Percentiles rank a stretch among this genome's conserved stretches.
Conservation (phyloP, 2,113 vertebrate species). For the Penelope pileata region DNA sequence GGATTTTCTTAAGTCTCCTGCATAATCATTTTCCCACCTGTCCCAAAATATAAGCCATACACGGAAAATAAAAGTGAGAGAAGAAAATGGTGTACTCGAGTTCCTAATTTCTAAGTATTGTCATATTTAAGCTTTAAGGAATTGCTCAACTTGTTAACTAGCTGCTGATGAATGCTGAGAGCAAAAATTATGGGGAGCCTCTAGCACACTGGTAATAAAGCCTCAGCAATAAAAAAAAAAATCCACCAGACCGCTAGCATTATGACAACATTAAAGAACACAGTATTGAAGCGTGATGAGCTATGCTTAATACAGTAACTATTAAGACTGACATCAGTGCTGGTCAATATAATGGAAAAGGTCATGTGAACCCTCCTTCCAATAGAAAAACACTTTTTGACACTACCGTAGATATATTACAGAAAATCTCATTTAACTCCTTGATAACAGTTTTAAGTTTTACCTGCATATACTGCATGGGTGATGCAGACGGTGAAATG, state of each 20-base stretch:
- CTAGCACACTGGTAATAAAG: background rate
- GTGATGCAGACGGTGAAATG: background rate
- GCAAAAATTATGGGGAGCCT: background rate
- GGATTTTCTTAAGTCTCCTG: background rate
- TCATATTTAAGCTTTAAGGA: background rate
- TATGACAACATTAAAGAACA: background rate
- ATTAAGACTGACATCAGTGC: background rate
- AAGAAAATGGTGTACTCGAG: background rate
- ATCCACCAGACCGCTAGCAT: background rate
- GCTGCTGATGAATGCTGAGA: background rate
- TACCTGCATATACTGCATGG: background rate
- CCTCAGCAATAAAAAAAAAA: background rate
- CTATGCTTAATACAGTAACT: background rate
- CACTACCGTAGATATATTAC: background rate
- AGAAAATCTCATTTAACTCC: background rate
- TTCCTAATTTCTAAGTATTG: background rate
- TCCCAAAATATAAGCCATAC: background rate
- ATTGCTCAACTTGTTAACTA: background rate
- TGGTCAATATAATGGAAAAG: background rate
- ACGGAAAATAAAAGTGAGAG: background rate
- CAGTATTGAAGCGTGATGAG: background rate
- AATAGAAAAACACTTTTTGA: background rate
- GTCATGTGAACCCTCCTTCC: background rate
- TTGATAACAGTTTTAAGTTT: background rate
- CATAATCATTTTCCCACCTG: background rate